A percentile compares a stretch with the other conserved stretches of the same genome.
phyloP scores from a whole-genome alignment of 1,140 invertebrate species.

The Drosophila baimaii region DNA sequence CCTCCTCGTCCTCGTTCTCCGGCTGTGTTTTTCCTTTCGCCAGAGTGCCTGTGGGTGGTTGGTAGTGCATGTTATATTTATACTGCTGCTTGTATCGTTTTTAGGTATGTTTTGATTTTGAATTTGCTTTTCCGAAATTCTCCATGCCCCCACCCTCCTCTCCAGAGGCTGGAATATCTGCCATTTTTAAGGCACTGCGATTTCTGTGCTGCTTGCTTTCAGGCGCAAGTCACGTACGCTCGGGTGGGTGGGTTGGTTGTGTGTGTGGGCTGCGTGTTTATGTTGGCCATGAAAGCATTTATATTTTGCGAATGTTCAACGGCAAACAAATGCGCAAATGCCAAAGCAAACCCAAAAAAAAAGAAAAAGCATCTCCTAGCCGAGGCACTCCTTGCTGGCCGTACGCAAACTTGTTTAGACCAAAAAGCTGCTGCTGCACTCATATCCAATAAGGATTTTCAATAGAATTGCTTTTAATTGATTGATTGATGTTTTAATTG shows the following conservation, averaged over 20 bases:
- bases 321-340: slow-evolving; percentile 67
- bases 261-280: slow-evolving; percentile 12
- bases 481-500: slow-evolving; percentile 83
- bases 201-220: slow-evolving; percentile 68
- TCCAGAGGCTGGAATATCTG: slow-evolving; percentile 9
- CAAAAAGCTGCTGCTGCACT: slow-evolving; percentile 49
- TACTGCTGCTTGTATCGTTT: slow-evolving; percentile 66
- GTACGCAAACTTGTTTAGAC: slow-evolving; percentile 69
- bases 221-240: slow-evolving; percentile 69
- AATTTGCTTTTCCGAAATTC: slow-evolving; percentile 44
- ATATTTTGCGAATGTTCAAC: slow-evolving; percentile 63
- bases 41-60: slow-evolving; percentile 19
- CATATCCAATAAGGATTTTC: slow-evolving; percentile 73
- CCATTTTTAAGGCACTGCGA: slow-evolving; percentile 65
- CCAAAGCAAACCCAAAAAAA: slow-evolving; percentile 49
- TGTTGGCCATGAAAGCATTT: slow-evolving; percentile 66
- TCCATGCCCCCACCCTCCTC: not conserved
- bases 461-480: slow-evolving; percentile 81
- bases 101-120: slow-evolving; percentile 76
- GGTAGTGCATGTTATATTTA: slow-evolving; percentile 55
- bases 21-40: slow-evolving; percentile 13
- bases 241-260: slow-evolving; percentile 5
- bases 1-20: not conserved
- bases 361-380: slow-evolving; percentile 30
- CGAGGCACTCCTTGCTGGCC: slow-evolving; percentile 16